Conservation (phyloP, 1,140 invertebrate genomes). For the Steinernema khuongi region DNA sequence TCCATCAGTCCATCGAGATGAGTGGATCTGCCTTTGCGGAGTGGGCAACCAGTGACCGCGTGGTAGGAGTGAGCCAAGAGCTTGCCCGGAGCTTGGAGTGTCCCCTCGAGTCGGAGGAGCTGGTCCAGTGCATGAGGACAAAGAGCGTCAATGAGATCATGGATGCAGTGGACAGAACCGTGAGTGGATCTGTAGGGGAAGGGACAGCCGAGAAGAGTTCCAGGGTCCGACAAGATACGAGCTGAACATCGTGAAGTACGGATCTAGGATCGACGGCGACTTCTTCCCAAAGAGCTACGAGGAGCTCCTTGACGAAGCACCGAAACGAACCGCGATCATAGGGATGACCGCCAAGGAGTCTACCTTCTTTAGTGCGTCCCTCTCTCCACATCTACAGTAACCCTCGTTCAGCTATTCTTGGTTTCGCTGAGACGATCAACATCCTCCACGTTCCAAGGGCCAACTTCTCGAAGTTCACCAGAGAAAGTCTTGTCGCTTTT, state of each 20-base stretch:
- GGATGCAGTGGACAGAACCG: constrained; percentile 26
- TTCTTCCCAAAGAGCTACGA: constrained; percentile 28
- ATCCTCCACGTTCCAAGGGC: background rate
- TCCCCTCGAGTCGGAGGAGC: constrained; percentile 5
- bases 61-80: constrained; percentile 20
- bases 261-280: constrained; percentile 35
- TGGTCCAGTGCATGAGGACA: constrained; percentile 28
- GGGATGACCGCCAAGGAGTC: constrained; percentile 33
- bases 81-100: constrained; percentile 15
- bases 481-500: background rate
- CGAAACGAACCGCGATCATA: constrained; percentile 23
- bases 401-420: constrained; percentile 20
- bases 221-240: constrained; percentile 7
- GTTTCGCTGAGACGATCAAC: constrained; percentile 11
- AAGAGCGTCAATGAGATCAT: constrained; percentile 35
- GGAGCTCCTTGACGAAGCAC: constrained; percentile 22
- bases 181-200: background rate
- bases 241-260: constrained; percentile 23
- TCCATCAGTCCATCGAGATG: constrained; percentile 25
- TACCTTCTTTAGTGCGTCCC: constrained; percentile 31
- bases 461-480: constrained; percentile 21
- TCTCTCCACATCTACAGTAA: constrained; percentile 3
- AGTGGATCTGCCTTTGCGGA: constrained; percentile 24
- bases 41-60: constrained; percentile 28
- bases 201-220: background rate